phyloP scores from a whole-genome alignment of 2,888 invertebrate species.

The Chloromyia formosa region DNA sequence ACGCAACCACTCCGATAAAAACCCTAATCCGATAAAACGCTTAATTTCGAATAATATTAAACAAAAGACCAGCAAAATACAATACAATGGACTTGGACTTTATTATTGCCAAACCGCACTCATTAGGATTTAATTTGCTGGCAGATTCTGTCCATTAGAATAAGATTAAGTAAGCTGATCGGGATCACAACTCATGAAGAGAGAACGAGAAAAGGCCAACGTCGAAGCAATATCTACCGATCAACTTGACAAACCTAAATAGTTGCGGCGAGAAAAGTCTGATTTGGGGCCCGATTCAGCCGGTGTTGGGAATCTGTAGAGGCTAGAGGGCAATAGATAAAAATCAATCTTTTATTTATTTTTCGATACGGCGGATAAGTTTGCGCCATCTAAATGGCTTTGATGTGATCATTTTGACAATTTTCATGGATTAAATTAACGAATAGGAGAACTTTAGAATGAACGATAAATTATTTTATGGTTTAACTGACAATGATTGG shows the following conservation, averaged over 20 bases:
- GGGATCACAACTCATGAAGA: neutral
- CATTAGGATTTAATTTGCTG: constrained; percentile 41
- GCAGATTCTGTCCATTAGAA: constrained; percentile 38
- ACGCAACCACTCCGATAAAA: neutral
- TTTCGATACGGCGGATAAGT: constrained; percentile 21
- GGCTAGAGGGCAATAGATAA: constrained; percentile 6
- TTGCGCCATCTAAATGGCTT: neutral
- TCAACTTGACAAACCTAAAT: neutral
- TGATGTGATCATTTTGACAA: constrained; percentile 9
- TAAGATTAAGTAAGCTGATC: constrained; percentile 25
- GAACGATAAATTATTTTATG: neutral
- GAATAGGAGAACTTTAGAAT: neutral
- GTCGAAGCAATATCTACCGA: neutral
- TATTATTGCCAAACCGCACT: constrained; percentile 31
- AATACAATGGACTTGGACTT: constrained; percentile 32
- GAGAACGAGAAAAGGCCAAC: neutral
- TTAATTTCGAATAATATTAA: constrained; percentile 18
- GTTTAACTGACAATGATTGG: no score
- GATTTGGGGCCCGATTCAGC: neutral
- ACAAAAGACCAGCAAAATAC: constrained; percentile 27
- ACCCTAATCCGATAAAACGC: constrained; percentile 29
- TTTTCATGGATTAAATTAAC: neutral
- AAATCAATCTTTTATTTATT: constrained; percentile 3
- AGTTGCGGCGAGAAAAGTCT: neutral
- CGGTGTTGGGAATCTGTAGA: no score